Evolutionary conservation across 30 jellyfish, hydroid and myxozoan species (phyloP).

Genomic region (Cassiopea xamachana): DNA sequence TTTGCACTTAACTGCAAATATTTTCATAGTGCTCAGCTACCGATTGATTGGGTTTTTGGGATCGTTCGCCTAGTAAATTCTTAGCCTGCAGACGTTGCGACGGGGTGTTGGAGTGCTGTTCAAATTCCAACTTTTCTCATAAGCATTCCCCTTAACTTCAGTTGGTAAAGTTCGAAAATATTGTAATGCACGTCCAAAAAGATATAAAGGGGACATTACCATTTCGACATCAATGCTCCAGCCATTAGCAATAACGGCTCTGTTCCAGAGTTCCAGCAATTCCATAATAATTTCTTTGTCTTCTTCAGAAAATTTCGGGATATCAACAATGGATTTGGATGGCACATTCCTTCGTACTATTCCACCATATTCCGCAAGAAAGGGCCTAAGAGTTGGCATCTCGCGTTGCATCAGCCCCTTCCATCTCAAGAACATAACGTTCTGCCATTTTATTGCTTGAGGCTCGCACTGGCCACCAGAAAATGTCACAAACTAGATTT

Average conservation of each 20-base stretch:
- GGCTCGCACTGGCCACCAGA: not conserved
- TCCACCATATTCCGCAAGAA: not conserved
- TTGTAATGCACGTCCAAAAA: not conserved
- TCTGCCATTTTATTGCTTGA: not conserved
- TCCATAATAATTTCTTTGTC: not conserved
- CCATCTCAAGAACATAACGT: not conserved
- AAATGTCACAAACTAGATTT: not conserved
- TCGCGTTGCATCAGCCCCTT: not conserved
- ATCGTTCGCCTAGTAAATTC: not conserved
- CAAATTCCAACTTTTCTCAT: not conserved
- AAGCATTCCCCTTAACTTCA: not conserved
- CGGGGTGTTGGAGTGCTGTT: not conserved
- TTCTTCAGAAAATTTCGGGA: not conserved
- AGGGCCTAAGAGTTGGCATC: not conserved
- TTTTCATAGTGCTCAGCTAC: not conserved
- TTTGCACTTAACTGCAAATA: not conserved
- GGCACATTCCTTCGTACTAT: not conserved
- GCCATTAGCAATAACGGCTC: not conserved
- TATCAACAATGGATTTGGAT: not conserved
- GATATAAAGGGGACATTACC: not conserved
- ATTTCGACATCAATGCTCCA: not conserved
- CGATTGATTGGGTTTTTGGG: not conserved
- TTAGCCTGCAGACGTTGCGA: not conserved
- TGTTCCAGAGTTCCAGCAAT: not conserved
- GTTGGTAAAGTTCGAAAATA: not conserved